These are phyloP conservation scores for Isichthys henryi DNA, from an alignment of 2,113 vertebrate genomes.

Conservation along the genomic window DNA sequence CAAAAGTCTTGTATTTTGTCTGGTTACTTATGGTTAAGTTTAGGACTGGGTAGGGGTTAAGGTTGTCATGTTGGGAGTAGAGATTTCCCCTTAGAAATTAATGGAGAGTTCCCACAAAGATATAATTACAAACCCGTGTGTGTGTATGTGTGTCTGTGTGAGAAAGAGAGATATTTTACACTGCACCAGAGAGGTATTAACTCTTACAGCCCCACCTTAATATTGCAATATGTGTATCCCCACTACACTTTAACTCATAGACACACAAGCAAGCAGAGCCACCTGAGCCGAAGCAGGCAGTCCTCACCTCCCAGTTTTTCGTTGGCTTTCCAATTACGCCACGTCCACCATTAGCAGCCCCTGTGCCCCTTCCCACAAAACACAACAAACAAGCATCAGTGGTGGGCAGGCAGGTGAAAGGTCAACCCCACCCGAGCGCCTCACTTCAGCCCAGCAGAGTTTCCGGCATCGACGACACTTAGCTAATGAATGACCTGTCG, in stretches of 20 bases:
- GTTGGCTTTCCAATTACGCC: background rate
- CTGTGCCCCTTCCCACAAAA: background rate
- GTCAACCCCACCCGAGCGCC: background rate
- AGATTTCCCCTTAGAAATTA: too few relatives aligned
- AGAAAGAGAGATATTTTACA: background rate
- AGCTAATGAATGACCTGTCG: background rate
- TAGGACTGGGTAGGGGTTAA: too few relatives aligned
- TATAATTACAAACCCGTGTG: background rate
- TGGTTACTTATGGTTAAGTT: too few relatives aligned
- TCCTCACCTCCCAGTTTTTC: background rate
- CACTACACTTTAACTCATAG: background rate
- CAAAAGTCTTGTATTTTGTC: too few relatives aligned
- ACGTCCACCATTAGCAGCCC: background rate
- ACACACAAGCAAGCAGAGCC: background rate
- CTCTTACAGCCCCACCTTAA: background rate
- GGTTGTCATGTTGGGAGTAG: too few relatives aligned
- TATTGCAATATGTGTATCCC: background rate
- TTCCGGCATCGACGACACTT: background rate
- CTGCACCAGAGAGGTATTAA: background rate
- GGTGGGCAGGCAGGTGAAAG: background rate
- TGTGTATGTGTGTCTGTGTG: background rate
- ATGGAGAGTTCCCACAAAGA: too few relatives aligned
- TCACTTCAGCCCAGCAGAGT: background rate
- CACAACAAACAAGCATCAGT: background rate
- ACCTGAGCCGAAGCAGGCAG: background rate